Evolutionary conservation across 2,888 invertebrate genomes (phyloP), one percentile per base, ranked within the genome.

Genomic region (Tillus elongatus): DNA sequence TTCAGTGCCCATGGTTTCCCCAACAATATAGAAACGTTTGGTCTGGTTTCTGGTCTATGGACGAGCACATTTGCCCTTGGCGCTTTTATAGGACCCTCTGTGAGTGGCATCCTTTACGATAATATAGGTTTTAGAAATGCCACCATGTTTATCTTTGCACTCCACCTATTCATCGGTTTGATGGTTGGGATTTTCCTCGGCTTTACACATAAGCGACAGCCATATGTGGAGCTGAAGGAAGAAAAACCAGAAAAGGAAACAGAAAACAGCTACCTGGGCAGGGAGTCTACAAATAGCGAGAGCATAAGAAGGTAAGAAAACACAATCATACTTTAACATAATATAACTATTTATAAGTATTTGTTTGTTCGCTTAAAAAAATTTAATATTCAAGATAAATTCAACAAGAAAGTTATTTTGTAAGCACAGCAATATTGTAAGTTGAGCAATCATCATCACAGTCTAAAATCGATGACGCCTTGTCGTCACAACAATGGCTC

Each of bases 11-110:
- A 76, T 47, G 86, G 86, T 2, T 79, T 89, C 47, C 82, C 86
- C 0, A 87, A 92, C 61, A 83, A 81, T 42, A 72, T 91, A 46
- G 85, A 88, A 56, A 92, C 92, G 0, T 91, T 88, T 56, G 91
- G 91, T 0, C 68, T 91, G 24, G 82, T 91, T 4, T 89, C 91
- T 1, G 92, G 90, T 0, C 71, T 92, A 52, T 92, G 90, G 82
- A 90, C 91, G 1, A 88, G 89, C 1, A 79, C 85, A 0, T 90
- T 91, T 54, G 89, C 91, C 0, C 68, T 92, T 6, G 92, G 92
- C 1, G 86, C 87, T 2, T 87, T 87, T 61, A 76, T 87, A 33
- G 88, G 88, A 0, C 87, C 87, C 1, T 82, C 83, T 0, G 68
- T 83, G 1, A 76, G 76, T 46, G 87, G 87, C 0, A 71, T 84